Evolutionary conservation across 2,888 invertebrate genomes (phyloP).

Genomic region (Neuroscelio doddi): DNA sequence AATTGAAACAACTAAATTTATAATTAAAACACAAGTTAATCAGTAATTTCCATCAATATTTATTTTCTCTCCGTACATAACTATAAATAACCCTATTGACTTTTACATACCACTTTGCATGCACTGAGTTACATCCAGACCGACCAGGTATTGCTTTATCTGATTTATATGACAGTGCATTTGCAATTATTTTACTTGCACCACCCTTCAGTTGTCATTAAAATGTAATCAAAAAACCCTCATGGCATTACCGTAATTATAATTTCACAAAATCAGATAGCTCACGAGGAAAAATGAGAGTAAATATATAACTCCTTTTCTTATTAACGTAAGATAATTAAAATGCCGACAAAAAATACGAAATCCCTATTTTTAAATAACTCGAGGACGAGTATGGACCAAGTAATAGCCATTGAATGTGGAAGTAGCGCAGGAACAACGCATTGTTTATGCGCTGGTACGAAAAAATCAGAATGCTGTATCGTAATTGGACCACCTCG

Average conservation of each 20-base stretch:
- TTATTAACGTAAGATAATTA: slow-evolving; percentile 16
- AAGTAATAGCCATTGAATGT: too few species aligned
- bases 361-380: slow-evolving; percentile 3
- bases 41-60: slow-evolving; percentile 40
- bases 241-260: slow-evolving; percentile 7
- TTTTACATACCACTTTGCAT: slow-evolving; percentile 30
- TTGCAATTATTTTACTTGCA: slow-evolving; percentile 39
- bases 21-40: slow-evolving; percentile 38
- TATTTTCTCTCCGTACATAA: slow-evolving; percentile 26
- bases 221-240: slow-evolving; percentile 27
- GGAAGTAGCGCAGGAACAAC: not conserved
- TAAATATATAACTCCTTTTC: not conserved
- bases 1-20: slow-evolving; percentile 19
- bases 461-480: slow-evolving; percentile 4
- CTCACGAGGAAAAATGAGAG: not conserved
- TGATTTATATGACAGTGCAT: slow-evolving; percentile 41
- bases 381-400: too few species aligned
- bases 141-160: slow-evolving; percentile 41
- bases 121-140: slow-evolving; percentile 35
- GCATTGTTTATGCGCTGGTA: slow-evolving; percentile 11
- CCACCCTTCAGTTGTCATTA: slow-evolving; percentile 32
- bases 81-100: slow-evolving; percentile 36
- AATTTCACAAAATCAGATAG: slow-evolving; percentile 13
- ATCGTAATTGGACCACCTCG: slow-evolving; percentile 36
- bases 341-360: not conserved